phyloP scores from a whole-genome alignment of 2,113 vertebrate genomes.

The Loxodonta africana region DNA sequence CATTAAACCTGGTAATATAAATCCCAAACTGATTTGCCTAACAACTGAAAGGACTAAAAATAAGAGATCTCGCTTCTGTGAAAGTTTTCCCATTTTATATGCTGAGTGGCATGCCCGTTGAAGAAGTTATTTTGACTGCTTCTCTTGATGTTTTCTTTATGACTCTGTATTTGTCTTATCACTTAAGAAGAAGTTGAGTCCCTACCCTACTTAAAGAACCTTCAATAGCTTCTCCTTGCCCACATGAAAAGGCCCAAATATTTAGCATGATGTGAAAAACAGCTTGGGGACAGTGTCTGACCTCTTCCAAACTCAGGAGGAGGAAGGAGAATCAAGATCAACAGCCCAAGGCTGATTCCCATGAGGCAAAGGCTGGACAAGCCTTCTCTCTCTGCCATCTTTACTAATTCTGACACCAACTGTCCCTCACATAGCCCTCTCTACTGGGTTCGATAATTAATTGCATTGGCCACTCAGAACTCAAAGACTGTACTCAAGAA shows the following conservation, averaged over 20 bases:
- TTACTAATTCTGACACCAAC: too few species aligned
- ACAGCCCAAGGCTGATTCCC: too few species aligned
- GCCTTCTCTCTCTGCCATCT: too few species aligned
- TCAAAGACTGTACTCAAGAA: too few species aligned
- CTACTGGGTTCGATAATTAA: too few species aligned
- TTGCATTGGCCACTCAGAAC: too few species aligned
- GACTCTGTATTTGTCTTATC: slow-evolving; percentile 13
- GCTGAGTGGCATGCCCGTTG: slow-evolving; percentile 13
- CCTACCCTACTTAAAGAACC: not conserved
- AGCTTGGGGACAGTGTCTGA: too few species aligned
- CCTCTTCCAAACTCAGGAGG: too few species aligned
- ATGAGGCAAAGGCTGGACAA: too few species aligned
- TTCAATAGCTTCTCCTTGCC: not conserved
- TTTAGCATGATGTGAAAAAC: not conserved
- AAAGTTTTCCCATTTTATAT: slow-evolving; percentile 64
- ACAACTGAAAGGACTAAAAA: slow-evolving; percentile 49
- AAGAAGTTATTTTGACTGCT: slow-evolving; percentile 43
- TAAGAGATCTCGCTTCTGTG: slow-evolving; percentile 56
- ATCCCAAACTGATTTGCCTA: slow-evolving; percentile 69
- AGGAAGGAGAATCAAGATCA: too few species aligned
- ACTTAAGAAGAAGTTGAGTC: slow-evolving; percentile 52
- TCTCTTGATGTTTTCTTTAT: slow-evolving; percentile 43
- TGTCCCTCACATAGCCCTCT: too few species aligned
- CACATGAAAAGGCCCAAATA: not conserved
- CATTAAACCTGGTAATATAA: slow-evolving; percentile 77